Percentiles rank a stretch among this genome's conserved stretches.
phyloP scores from a whole-genome alignment of 1,140 invertebrate species.

The Diorhabda sublineata region DNA sequence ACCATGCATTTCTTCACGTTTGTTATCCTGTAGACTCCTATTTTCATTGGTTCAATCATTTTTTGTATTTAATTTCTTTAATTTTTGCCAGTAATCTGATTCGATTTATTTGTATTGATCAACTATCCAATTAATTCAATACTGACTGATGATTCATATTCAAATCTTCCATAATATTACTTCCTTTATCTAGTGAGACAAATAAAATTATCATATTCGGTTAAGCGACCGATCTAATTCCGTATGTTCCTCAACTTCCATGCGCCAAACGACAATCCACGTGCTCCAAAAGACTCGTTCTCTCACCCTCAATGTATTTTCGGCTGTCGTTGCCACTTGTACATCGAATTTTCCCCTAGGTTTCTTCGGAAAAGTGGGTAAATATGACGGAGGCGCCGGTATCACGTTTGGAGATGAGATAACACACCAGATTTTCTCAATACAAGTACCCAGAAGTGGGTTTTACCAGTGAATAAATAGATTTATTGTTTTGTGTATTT shows the following conservation, averaged over 20 bases:
- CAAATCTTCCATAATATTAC: too few relatives aligned
- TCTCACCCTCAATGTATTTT: constrained; percentile 29
- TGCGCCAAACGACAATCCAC: constrained; percentile 23
- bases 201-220: too few relatives aligned
- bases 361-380: constrained; percentile 10
- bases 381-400: constrained; percentile 10
- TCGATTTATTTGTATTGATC: too few relatives aligned
- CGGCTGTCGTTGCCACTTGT: constrained; percentile 18
- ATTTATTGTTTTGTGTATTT: background rate
- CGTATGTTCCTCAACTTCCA: constrained; percentile 17
- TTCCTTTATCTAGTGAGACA: too few relatives aligned
- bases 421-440: background rate
- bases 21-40: too few relatives aligned
- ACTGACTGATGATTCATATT: too few relatives aligned
- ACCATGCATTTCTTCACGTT: too few relatives aligned
- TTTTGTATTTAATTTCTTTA: too few relatives aligned
- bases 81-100: too few relatives aligned
- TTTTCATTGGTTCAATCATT: too few relatives aligned
- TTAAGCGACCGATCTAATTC: background rate
- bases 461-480: background rate
- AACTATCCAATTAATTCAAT: too few relatives aligned
- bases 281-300: constrained; percentile 23
- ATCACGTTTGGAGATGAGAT: constrained; percentile 1
- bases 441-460: background rate
- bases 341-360: background rate